Evolutionary conservation across 1,140 invertebrate species (phyloP), one percentile per base, ranked within the genome.

Genomic region (Muscidifurax raptorellus): DNA sequence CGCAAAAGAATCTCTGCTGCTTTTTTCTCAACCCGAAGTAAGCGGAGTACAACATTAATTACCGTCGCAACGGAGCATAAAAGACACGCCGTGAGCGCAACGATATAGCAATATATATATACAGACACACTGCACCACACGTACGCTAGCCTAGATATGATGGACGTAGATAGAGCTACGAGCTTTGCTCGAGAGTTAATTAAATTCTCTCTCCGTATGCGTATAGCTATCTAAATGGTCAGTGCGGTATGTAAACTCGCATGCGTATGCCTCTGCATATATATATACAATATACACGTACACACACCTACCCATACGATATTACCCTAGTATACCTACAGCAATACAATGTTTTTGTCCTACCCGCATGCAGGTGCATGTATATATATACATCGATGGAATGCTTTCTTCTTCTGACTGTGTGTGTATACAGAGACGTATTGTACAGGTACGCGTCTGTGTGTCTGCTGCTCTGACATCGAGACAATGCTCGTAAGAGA

Each of bases 161-260:
- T 32, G 18, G 27, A 71, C 27, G 25, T 27, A 71, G 67, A 89
- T 89, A 89, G 52, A 59, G 52, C 52, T 59, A 59, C 52, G 66
- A 69, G 66, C 66, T 69, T 69, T 69, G 66, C 66, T 2, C 66
- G 89, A 87, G 88, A 87, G 90, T 92, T 92, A 91, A 92, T 91
- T 92, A 90, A 92, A 91, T 91, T 91, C 88, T 90, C 88, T 88
- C 83, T 85, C 86, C 71, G 80, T 83, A 69, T 64, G 85, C 64
- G 80, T 75, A 74, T 64, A 72, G 15, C 66, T 67, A 82, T 82
- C 82, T 71, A 81, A 83, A 80, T 76, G 74, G 77, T 85, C 83
- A 86, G 88, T 88, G 66, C 77, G 18, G 15, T 52, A 47, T 86
- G 78, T 86, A 74, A 85, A 84, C 83, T 66, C 81, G 71, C 82